Percentiles rank a stretch among this genome's conserved stretches.
Evolutionary conservation across 2,113 vertebrate genomes (phyloP).

Genomic region (Tenebrosternarchus preto): DNA sequence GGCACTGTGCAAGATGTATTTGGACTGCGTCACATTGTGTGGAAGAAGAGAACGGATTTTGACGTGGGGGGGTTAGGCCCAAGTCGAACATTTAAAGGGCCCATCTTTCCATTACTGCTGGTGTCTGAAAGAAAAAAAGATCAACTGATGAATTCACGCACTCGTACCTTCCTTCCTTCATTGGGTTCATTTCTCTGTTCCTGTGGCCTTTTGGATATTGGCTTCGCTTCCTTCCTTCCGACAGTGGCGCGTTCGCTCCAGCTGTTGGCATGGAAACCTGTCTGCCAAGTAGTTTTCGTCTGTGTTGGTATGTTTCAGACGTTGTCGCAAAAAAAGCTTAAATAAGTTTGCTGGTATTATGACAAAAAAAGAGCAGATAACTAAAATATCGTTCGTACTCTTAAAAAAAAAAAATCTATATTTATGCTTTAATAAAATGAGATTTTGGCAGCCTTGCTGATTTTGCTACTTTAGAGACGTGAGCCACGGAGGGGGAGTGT

Average conservation of each 20-base stretch:
- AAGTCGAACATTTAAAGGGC: conserved; percentile 72
- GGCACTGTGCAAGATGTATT: conserved; percentile 49
- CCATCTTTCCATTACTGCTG: conserved; percentile 75
- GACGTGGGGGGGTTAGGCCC: background rate
- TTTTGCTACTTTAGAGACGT: conserved; percentile 74
- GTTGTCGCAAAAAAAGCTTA: conserved; percentile 59
- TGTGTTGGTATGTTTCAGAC: conserved; percentile 69
- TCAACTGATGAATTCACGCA: conserved; percentile 63
- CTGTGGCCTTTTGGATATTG: conserved; percentile 67
- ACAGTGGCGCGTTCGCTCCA: no score
- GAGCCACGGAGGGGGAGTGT: conserved; percentile 16
- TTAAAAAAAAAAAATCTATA: conserved; percentile 60
- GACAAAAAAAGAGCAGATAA: conserved; percentile 58
- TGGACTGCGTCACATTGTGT: no score
- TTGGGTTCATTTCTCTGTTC: conserved; percentile 40
- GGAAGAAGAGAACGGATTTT: conserved; percentile 39
- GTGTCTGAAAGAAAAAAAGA: conserved; percentile 63
- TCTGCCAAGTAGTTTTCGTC: conserved; percentile 72
- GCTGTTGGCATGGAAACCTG: conserved; percentile 63
- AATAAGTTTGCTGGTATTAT: conserved; percentile 56
- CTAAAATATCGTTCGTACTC: conserved; percentile 70
- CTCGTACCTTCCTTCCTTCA: conserved; percentile 68
- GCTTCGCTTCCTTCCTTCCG: conserved; percentile 71
- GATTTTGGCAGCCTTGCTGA: conserved; percentile 78
- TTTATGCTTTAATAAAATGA: conserved; percentile 54